Evolutionary conservation across 2,888 invertebrate genomes (phyloP), one percentile per base, ranked within the genome.

Genomic region (Luffia ferchaultella): DNA sequence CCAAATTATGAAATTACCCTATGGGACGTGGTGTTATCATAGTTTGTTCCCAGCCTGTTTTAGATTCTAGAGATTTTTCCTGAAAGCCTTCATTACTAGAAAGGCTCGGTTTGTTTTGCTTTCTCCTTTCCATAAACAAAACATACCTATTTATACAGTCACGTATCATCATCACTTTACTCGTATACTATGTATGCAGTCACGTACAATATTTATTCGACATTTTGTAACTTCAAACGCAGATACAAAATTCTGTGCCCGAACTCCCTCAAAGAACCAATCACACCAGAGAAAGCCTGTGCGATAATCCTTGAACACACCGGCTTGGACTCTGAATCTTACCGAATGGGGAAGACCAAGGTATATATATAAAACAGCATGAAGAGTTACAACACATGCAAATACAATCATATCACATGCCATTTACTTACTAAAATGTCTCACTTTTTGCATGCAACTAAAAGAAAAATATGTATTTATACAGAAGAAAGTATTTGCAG

Each of bases 231-330:
- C 70, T 69, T 67, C 66, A 71, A 86, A 88, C 86, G 88, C 92
- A 96, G 96, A 92, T 98, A 99, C 93, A 96, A 97, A 90, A 97
- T 99, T 90, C 93, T 99, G 91, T 97, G 97, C 87, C 95, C 97
- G 80, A 93, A 92, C 85, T 90, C 87, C 76, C 76, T 94, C 79
- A 90, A 88, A 87, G 90, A 90, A 62, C 86, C 87, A 62, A 89
- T 88, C 76, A 83, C 89, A 60, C 86, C 91, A 58, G 89, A 91
- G 84, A 91, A 93, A 86, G 92, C 93, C 64, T 89, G 95, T 58
- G 86, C 89, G 76, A 87, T 91, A 82, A 93, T 97, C 85, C 89
- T 95, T 85, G 92, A 92, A 62, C 80, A 86, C 66, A 89, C 92
- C 78, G 90, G 90, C 80, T 89, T 98, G 86, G 96, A 96, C 75